Base-by-base conservation (phyloP, 2,888 invertebrate species). In the Nemapogon koenigi region DNA sequence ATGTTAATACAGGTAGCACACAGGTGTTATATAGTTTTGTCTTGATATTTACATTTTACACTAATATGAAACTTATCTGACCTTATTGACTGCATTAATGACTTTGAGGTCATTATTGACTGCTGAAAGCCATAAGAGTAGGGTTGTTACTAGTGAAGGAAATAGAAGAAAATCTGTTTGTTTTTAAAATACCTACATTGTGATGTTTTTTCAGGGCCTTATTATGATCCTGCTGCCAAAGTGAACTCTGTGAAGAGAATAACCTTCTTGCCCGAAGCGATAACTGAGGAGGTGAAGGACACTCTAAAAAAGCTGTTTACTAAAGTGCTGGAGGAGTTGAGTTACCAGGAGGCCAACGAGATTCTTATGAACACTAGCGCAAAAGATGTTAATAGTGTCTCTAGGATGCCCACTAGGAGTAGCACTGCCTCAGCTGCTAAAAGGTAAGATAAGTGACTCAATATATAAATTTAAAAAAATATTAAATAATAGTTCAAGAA, bases 351-450 rank as follows among this genome's bases (percentile, higher is more conserved):
- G 71, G 93, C 93, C 1, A 91, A 92, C 62, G 89, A 90, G 48
- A 87, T 94, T 46, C 73, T 94, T 43, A 83, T 91, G 3, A 83
- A 87, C 49, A 88, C 91, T 16, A 88, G 89, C 46, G 86, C 87
- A 7, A 82, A 81, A 59, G 83, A 85, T 51, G 63, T 53, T 39
- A 72, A 62, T 52, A 71, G 58, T 58, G 59, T 62, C 28, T 46
- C 66, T 32, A 76, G 67, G 55, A 69, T 75, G 58, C 55, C 62
- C 29, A 78, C 76, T 3, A 67, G 76, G 30, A 55, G 69, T 67
- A 26, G 45, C 57, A 36, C n/a, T 25, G 69, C 57, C 57, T 52
- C 71, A 37, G 71, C 71, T 46, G 50, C 54, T 44, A 78, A 75
- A 50, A 68, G 65, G 76, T 76, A 55, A 43, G 27, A n/a, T 32